Percentiles rank a stretch among this genome's conserved stretches.
Evolutionary conservation across 2,113 vertebrate species (phyloP).

Genomic region (Copsychus sechellarum): DNA sequence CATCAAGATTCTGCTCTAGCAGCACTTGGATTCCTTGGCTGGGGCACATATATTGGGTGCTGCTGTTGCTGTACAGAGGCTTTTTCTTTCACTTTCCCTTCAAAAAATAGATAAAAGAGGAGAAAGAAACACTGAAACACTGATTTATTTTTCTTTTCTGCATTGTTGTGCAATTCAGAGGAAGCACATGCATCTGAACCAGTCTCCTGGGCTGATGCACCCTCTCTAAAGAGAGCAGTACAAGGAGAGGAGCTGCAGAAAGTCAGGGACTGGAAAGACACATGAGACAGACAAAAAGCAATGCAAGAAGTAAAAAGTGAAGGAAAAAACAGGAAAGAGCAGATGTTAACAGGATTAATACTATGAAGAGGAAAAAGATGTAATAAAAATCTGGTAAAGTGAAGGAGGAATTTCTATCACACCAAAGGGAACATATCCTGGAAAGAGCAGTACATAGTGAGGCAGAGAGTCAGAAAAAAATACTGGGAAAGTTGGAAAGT

Average conservation of each 20-base stretch:
- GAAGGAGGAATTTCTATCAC: background rate
- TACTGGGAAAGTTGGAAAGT: background rate
- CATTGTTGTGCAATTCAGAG: background rate
- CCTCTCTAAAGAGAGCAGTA: background rate
- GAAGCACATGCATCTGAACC: background rate
- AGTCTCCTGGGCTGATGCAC: background rate
- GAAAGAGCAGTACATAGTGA: accelerated
- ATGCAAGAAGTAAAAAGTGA: background rate
- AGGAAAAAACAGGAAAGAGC: background rate
- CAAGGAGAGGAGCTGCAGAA: background rate
- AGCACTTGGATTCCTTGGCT: background rate
- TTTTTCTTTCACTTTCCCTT: background rate
- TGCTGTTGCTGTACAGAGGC: background rate
- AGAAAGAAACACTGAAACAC: background rate
- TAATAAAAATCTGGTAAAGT: background rate
- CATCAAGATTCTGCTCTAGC: background rate
- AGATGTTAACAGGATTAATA: background rate
- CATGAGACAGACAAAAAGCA: background rate
- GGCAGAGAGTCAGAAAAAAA: background rate
- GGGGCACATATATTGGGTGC: background rate
- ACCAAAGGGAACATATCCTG: background rate
- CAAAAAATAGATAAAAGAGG: background rate
- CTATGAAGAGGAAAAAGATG: accelerated
- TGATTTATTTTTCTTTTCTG: background rate
- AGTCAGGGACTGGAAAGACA: background rate